These are phyloP conservation scores for Phymatocera aterrima DNA, from an alignment of 2,888 invertebrate genomes.

Conservation along the genomic window DNA sequence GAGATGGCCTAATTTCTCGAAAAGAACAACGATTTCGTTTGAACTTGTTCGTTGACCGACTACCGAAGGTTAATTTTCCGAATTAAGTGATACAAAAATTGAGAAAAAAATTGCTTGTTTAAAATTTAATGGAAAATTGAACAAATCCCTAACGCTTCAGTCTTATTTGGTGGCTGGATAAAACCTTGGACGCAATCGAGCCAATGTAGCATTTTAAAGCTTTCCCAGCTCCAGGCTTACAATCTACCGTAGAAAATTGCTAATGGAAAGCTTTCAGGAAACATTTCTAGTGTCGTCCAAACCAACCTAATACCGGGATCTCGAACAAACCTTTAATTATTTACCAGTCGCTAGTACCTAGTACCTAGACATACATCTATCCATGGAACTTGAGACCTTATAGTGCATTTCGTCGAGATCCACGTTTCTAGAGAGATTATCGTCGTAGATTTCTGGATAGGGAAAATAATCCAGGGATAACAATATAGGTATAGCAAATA, in stretches of 20 bases:
- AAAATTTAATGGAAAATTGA: not conserved
- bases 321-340: slow-evolving; percentile 40
- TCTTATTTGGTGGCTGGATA: slow-evolving; percentile 12
- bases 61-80: too few species aligned
- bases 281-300: slow-evolving; percentile 36
- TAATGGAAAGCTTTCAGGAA: slow-evolving; percentile 44
- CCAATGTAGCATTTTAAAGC: slow-evolving; percentile 38
- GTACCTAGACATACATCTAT: not conserved
- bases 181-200: slow-evolving; percentile 20
- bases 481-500: too few species aligned
- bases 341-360: not conserved
- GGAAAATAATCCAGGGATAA: too few species aligned
- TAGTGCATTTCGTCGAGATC: not conserved
- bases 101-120: not conserved
- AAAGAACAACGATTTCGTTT: too few species aligned
- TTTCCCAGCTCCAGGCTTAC: slow-evolving; percentile 28
- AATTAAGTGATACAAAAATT: too few species aligned
- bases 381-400: slow-evolving; percentile 2
- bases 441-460: not conserved
- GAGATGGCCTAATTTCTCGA: too few species aligned
- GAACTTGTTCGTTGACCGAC: too few species aligned
- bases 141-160: too few species aligned
- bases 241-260: too few species aligned
- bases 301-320: slow-evolving; percentile 2
- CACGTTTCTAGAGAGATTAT: not conserved